phyloP scores from a whole-genome alignment of 2,113 vertebrate genomes.

The Protomyctophum bolini region DNA sequence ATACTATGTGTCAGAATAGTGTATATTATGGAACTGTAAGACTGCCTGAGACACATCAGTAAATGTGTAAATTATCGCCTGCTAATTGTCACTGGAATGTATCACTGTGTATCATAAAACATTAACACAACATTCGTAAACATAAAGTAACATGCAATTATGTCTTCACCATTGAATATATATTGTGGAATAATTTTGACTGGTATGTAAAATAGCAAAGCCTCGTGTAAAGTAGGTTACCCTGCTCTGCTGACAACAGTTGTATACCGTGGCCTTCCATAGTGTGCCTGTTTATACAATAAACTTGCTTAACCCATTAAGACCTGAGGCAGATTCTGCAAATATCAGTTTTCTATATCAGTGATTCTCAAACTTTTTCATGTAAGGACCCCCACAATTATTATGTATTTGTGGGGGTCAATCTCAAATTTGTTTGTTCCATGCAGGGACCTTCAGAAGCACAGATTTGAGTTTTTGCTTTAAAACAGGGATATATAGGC shows the following conservation, averaged over 20 bases:
- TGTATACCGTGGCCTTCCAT: neutral
- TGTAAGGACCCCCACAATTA: too few species aligned
- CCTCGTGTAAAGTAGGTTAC: neutral
- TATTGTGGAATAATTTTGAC: neutral
- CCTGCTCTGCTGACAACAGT: neutral
- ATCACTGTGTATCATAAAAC: neutral
- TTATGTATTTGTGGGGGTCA: too few species aligned
- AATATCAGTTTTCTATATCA: too few species aligned
- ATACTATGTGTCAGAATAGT: constrained; percentile 16
- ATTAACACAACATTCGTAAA: too few species aligned
- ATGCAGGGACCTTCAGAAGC: too few species aligned
- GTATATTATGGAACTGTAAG: neutral
- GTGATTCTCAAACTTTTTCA: too few species aligned
- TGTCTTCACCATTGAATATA: neutral
- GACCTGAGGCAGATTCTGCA: too few species aligned
- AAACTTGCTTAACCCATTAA: too few species aligned
- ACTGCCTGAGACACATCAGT: neutral
- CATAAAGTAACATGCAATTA: too few species aligned
- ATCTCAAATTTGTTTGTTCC: too few species aligned
- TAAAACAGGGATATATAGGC: too few species aligned
- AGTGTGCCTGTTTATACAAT: neutral
- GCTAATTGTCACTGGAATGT: neutral
- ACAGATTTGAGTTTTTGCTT: too few species aligned
- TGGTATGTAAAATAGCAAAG: neutral
- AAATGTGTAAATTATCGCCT: neutral